These are phyloP conservation scores for Trachymyrmex septentrionalis DNA, from an alignment of 1,140 invertebrate species.

Conservation along the genomic window DNA sequence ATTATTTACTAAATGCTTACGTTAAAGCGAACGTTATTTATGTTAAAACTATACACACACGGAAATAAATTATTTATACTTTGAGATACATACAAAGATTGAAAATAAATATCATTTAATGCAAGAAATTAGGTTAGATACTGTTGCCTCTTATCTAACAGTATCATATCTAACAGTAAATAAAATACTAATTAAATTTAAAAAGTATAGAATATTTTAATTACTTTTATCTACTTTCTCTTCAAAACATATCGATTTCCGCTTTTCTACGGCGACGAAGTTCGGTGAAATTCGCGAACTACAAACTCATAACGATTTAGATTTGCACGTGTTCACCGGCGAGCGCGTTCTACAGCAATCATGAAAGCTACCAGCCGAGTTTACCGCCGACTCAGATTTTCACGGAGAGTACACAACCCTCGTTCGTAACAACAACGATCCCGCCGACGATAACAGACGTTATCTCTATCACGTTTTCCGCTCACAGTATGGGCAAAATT, in stretches of 20 bases:
- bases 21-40: too few relatives aligned
- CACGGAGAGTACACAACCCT: conserved; percentile 32
- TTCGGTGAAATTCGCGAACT: background rate
- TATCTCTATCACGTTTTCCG: conserved; percentile 57
- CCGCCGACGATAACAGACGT: conserved; percentile 65
- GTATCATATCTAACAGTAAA: too few relatives aligned
- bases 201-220: background rate
- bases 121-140: too few relatives aligned
- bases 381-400: conserved; percentile 38
- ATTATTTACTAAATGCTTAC: too few relatives aligned
- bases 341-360: background rate
- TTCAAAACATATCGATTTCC: background rate
- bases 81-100: too few relatives aligned
- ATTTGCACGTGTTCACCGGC: background rate
- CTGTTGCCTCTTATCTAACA: too few relatives aligned
- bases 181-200: background rate
- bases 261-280: background rate
- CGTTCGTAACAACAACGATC: conserved; percentile 57
- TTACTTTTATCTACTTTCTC: too few relatives aligned
- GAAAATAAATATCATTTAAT: too few relatives aligned
- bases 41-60: too few relatives aligned
- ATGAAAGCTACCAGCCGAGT: conserved; percentile 2
- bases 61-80: too few relatives aligned
- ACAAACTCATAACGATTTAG: conserved; percentile 38
- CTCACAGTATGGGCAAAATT: background rate